Evolutionary conservation across 2,113 vertebrate genomes (phyloP).

Genomic region (Notothenia coriiceps): DNA sequence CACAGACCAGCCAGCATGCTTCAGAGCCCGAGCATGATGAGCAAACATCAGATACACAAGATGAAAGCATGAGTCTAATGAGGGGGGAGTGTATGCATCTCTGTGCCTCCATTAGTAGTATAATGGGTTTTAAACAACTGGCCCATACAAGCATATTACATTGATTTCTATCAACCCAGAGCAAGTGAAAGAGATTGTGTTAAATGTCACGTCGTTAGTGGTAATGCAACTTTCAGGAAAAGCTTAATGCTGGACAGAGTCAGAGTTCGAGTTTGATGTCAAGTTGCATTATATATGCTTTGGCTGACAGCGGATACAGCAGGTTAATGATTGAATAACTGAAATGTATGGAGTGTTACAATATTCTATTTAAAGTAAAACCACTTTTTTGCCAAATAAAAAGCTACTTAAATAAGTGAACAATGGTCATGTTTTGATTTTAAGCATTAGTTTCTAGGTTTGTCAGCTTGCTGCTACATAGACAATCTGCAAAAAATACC

Average conservation of each 20-base stretch:
- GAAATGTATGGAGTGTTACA: neutral
- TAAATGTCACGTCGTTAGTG: neutral
- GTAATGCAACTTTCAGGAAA: neutral
- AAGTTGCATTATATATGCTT: neutral
- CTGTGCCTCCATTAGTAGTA: conserved; percentile 1
- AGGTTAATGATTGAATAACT: too few relatives aligned
- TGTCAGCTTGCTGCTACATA: too few relatives aligned
- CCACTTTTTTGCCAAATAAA: neutral
- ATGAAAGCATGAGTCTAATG: conserved; percentile 51
- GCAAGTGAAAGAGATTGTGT: neutral
- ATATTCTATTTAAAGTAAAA: neutral
- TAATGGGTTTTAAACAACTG: neutral
- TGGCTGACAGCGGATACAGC: too few relatives aligned
- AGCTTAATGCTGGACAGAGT: neutral
- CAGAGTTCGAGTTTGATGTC: neutral
- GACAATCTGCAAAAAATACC: neutral
- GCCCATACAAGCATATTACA: neutral
- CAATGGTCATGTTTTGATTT: neutral
- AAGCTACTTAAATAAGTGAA: neutral
- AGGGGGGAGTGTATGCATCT: neutral
- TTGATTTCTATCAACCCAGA: neutral
- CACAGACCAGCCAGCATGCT: conserved; percentile 54
- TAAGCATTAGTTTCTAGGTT: too few relatives aligned
- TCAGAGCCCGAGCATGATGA: conserved; percentile 44
- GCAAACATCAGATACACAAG: conserved; percentile 41